phyloP scores from a whole-genome alignment of 2,888 invertebrate species.

The Osedax fenrisi region DNA sequence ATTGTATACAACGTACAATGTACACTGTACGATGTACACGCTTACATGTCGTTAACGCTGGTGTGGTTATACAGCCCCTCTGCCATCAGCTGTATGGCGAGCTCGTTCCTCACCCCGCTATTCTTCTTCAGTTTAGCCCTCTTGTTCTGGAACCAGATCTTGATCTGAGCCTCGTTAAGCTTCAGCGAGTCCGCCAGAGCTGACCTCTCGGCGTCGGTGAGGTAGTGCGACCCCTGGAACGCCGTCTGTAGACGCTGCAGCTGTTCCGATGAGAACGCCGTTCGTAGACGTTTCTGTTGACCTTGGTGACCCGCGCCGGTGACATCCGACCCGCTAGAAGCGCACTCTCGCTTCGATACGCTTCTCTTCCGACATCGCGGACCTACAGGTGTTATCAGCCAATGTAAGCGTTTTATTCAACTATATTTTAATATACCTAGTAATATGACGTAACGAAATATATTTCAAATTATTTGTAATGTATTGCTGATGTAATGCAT shows the following conservation, averaged over 20 bases:
- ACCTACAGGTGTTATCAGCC: too few species aligned
- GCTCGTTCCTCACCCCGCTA: conserved; percentile 65
- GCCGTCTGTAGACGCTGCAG: conserved; percentile 72
- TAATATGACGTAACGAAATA: too few species aligned
- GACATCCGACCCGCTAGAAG: too few species aligned
- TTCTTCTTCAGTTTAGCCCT: conserved; percentile 88
- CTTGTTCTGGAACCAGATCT: conserved; percentile 95
- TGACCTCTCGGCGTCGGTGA: conserved; percentile 78
- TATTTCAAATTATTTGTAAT: too few species aligned
- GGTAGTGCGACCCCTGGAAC: conserved; percentile 60
- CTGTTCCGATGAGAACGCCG: conserved; percentile 80
- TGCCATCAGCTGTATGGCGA: conserved; percentile 81
- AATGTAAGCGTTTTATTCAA: too few species aligned
- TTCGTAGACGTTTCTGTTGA: conserved; percentile 85
- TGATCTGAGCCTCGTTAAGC: conserved; percentile 73
- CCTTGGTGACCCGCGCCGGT: too few species aligned
- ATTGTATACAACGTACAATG: too few species aligned
- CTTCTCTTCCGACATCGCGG: conserved; percentile 39
- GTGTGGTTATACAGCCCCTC: conserved; percentile 80
- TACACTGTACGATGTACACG: neutral
- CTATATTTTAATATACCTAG: too few species aligned
- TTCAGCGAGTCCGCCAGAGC: conserved; percentile 69
- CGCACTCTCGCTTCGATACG: conserved; percentile 29
- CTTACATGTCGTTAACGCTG: conserved; percentile 26
- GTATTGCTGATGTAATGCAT: too few species aligned